These are phyloP conservation scores for Phorcus lineatus DNA, from an alignment of 2,888 invertebrate species.

Conservation along the genomic window DNA sequence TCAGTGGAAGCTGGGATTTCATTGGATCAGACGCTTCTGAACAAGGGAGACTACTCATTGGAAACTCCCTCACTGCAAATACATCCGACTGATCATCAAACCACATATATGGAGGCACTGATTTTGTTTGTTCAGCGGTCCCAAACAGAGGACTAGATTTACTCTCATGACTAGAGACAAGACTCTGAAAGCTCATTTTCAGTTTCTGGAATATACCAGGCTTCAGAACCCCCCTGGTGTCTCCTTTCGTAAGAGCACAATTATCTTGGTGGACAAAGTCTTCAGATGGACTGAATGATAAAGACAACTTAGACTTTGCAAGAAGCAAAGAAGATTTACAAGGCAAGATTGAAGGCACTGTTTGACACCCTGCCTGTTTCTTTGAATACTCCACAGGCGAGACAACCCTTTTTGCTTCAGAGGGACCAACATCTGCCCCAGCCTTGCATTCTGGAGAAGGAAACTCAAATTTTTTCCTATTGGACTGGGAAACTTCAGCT, in stretches of 20 bases:
- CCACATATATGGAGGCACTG: neutral
- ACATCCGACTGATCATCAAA: neutral
- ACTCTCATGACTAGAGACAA: neutral
- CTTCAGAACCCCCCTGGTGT: neutral
- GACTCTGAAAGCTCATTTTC: neutral
- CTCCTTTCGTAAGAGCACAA: too few species aligned
- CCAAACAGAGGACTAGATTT: neutral
- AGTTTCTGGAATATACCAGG: neutral
- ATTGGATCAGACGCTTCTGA: neutral
- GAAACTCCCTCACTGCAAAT: conserved; percentile 61
- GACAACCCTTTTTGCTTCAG: neutral
- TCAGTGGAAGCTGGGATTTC: neutral
- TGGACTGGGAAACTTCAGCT: neutral
- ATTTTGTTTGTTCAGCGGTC: neutral
- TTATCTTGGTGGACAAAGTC: too few species aligned
- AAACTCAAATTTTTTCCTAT: neutral
- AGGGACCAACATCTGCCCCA: neutral
- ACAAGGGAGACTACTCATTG: conserved; percentile 52
- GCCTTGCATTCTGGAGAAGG: neutral
- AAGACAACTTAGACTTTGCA: too few species aligned
- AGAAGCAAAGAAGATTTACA: neutral
- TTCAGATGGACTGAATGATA: too few species aligned
- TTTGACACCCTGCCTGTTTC: neutral
- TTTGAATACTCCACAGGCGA: neutral
- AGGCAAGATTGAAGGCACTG: conserved; percentile 16